Evolutionary conservation across 2,888 invertebrate species (phyloP), one percentile per base, ranked within the genome.

Genomic region (Oligia strigilis): DNA sequence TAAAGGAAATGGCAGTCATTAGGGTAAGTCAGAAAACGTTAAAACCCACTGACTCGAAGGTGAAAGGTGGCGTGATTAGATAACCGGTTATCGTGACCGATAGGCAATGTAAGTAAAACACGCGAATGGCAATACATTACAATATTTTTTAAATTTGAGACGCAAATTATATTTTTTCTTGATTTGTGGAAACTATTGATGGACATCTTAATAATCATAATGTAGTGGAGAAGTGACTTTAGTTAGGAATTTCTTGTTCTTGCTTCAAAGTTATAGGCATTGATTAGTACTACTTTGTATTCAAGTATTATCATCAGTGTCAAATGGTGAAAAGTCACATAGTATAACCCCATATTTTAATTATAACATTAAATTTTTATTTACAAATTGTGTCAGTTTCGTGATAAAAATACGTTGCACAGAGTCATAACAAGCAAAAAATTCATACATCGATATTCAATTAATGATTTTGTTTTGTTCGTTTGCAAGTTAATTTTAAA

Each of bases 1-100:
- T 84, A 84, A 84, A 84, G 85, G 87, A 85, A 85, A 87, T 81
- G 67, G 85, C 69, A 81, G 70, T 84, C 77, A 84, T 87, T 87
- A 87, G 85, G 70, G 81, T 81, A 84, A 85, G 84, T 75, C 81
- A 77, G 87, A 73, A 77, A 65, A 84, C 70, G 81, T 75, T 84
- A 69, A 75, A 77, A 75, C 72, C 75, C 58, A 77, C 75, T 71
- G 81, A 80, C 75, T 80, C 14, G 73, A 64, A 85, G 85, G 87
- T 81, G 85, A 81, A 84, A 81, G 85, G 85, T 85, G 81, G 75
- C 75, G 77, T 87, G 85, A 81, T 84, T 81, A 76, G 85, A 87
- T 87, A 87, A 75, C 85, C 72, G 49, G 81, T 84, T 85, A 85
- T 87, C 85, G 77, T 72, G 84, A 76, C 72, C 75, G 81, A 87